Evolutionary conservation across 2,113 vertebrate genomes (phyloP), one percentile per base, ranked within the genome.

Genomic region (Amblyornis subalaris): DNA sequence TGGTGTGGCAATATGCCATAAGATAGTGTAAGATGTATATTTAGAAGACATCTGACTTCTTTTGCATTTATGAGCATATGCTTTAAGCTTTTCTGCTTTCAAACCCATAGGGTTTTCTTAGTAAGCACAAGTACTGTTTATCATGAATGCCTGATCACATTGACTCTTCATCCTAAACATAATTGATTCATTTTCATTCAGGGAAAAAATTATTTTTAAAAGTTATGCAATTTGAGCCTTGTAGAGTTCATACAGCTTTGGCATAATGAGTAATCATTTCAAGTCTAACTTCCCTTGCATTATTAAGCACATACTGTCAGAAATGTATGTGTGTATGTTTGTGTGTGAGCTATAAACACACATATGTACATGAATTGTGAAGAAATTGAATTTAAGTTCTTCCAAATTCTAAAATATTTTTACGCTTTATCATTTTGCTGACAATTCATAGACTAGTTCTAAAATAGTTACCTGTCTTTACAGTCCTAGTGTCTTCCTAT

Each of bases 41-140:
- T 88, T 75, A 79, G 75, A 79, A 79, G 57, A 90, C 71, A 81
- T 18, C 38, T 67, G n/a, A 58, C 13, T 38, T 53, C 21, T 65
- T 75, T 57, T 88, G 22, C 38, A 64, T 89, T 80, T 76, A 73
- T 18, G 35, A 83, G 17, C 14, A 17, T 7, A 51, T 31, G 10
- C n/a, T 89, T 79, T 72, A 69, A 86, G 48, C 26, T 60, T 40
- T 55, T 35, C 58, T 86, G 26, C 54, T 86, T 90, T 83, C 75
- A 75, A 33, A 75, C 21, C 42, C 48, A 29, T 2, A 38, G 53
- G 5, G 36, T 71, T 82, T 42, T 51, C 44, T 73, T 24, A 45
- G 62, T 51, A 88, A 85, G 23, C 35, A 36, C n/a, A 66, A 60
- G 12, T 28, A 53, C 24, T 40, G 29, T 33, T 87, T 31, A 53